These are phyloP conservation scores for Palythoa grandiflora DNA, from an alignment of 92 coral and sea anemone species.

Conservation along the genomic window DNA sequence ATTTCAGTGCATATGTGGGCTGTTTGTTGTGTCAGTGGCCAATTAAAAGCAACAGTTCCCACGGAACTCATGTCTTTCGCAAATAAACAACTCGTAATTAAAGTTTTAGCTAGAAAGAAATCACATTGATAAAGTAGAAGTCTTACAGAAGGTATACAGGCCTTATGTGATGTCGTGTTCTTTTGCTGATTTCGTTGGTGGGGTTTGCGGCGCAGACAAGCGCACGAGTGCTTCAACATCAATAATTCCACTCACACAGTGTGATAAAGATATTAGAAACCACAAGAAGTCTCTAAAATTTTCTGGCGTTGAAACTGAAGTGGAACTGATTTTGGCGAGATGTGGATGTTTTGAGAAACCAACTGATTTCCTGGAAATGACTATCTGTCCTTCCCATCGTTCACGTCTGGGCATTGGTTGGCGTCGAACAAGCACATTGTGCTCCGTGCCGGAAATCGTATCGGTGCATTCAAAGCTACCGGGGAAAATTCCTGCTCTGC, in stretches of 20 bases:
- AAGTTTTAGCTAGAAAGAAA: neutral
- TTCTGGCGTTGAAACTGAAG: conserved; percentile 51
- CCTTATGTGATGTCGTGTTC: conserved; percentile 39
- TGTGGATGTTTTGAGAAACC: conserved; percentile 49
- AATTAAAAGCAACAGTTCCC: conserved; percentile 8
- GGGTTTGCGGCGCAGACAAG: conserved; percentile 42
- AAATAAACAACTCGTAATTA: neutral
- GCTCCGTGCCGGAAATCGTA: conserved; percentile 18
- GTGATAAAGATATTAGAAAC: neutral
- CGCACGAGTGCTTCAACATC: conserved; percentile 7
- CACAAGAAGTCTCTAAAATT: conserved; percentile 48
- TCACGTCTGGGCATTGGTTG: conserved; percentile 44
- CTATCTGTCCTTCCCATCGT: conserved; percentile 34
- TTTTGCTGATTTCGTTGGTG: conserved; percentile 29
- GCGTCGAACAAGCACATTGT: conserved; percentile 16
- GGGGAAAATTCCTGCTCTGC: conserved; percentile 25
- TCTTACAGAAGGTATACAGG: neutral
- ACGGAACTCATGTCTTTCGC: neutral
- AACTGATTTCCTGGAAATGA: conserved; percentile 38
- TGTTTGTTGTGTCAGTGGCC: neutral
- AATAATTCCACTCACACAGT: neutral
- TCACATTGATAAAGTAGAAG: neutral
- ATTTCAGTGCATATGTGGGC: neutral
- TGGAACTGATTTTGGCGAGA: conserved; percentile 51
- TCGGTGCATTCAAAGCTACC: neutral